Evolutionary conservation across 2,113 vertebrate species (phyloP).

Genomic region (Xenus cinereus): DNA sequence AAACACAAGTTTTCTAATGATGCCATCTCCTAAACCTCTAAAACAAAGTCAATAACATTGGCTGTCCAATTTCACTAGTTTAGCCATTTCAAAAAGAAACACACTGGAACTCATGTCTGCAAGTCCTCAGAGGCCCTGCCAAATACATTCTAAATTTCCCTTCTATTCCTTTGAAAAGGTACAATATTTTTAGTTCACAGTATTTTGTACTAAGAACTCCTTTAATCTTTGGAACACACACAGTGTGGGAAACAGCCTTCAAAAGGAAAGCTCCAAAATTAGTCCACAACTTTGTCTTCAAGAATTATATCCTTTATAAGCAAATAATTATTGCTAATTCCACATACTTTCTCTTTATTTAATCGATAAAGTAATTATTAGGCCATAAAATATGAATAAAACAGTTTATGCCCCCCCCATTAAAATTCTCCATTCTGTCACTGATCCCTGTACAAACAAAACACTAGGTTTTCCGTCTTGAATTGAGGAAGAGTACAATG

Average conservation of each 20-base stretch:
- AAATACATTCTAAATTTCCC: background rate
- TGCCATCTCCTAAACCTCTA: background rate
- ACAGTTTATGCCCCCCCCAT: background rate
- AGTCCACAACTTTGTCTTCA: background rate
- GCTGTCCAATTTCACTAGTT: background rate
- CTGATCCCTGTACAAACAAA: background rate
- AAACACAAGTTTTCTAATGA: background rate
- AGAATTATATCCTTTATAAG: background rate
- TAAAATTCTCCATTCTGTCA: background rate
- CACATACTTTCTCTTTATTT: background rate
- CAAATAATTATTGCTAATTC: background rate
- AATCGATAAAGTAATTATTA: background rate
- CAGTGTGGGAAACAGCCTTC: background rate
- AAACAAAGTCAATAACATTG: background rate
- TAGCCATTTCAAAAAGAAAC: background rate
- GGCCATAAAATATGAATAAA: background rate
- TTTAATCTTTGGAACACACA: slow-evolving; percentile 20
- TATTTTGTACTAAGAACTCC: background rate
- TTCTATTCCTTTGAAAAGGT: background rate
- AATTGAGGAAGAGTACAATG: background rate
- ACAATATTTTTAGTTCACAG: slow-evolving; percentile 5
- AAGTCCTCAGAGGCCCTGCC: background rate
- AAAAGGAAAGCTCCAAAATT: background rate
- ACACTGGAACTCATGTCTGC: background rate
- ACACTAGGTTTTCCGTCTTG: background rate